Conservation (phyloP, 2,888 invertebrate genomes). For the Schizotus pectinicornis region DNA sequence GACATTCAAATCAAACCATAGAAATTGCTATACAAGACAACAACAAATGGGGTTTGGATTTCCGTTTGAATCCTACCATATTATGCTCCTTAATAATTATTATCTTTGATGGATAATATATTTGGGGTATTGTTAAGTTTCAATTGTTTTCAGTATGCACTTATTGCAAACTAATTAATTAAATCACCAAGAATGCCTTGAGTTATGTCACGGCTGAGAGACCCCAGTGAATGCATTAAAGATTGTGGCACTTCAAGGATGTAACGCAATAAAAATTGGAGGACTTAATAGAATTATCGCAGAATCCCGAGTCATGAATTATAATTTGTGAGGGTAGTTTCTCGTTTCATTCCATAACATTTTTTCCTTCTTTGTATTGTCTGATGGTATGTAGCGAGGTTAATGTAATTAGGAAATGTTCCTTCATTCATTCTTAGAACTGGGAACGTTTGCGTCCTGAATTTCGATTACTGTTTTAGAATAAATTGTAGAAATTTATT, state of each 20-base stretch:
- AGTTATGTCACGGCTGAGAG: not conserved
- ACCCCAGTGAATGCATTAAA: not conserved
- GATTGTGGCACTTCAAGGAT: not conserved
- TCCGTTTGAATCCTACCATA: no score
- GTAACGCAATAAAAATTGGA: slow-evolving; percentile 21
- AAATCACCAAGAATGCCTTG: no score
- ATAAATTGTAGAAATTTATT: slow-evolving; percentile 39
- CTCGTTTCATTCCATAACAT: slow-evolving; percentile 26
- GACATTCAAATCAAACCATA: slow-evolving; percentile 3
- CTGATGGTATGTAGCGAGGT: slow-evolving; percentile 40
- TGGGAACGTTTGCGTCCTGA: slow-evolving; percentile 44
- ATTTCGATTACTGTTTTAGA: slow-evolving; percentile 43
- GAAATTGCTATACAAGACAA: slow-evolving; percentile 1
- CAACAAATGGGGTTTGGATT: no score
- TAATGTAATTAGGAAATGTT: slow-evolving; percentile 49
- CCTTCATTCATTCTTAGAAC: slow-evolving; percentile 47
- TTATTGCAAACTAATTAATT: no score
- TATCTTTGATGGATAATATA: no score
- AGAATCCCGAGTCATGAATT: slow-evolving; percentile 14
- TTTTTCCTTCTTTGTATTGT: slow-evolving; percentile 31
- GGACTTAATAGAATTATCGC: slow-evolving; percentile 22
- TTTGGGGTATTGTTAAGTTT: no score
- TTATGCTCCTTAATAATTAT: no score
- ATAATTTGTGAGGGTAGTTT: slow-evolving; percentile 14
- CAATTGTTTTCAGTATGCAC: no score